A percentile compares a stretch with the other conserved stretches of the same genome.
phyloP scores from a whole-genome alignment of 2,888 invertebrate genomes.

The Pantelozetes paolii region DNA sequence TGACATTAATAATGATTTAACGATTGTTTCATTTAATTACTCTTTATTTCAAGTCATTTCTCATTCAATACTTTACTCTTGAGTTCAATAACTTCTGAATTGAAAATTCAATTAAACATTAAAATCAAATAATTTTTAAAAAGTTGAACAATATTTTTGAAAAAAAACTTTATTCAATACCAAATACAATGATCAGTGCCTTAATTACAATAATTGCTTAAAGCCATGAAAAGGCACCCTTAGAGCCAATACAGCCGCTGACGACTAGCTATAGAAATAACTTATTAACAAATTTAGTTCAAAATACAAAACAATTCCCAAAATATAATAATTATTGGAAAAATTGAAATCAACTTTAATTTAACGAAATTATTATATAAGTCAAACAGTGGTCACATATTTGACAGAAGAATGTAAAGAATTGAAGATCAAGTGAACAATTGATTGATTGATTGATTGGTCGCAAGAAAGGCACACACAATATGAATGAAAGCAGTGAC shows the following conservation, averaged over 20 bases:
- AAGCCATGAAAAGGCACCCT: constrained; percentile 17
- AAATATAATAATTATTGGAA: constrained; percentile 2
- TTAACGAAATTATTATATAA: not conserved
- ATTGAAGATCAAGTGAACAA: not conserved
- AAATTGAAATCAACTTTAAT: constrained; percentile 1
- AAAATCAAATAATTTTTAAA: not conserved
- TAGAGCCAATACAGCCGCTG: constrained; percentile 18
- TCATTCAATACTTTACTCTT: not conserved
- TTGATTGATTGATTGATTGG: constrained; percentile 2
- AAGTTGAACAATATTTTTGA: not conserved
- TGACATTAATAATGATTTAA: not conserved
- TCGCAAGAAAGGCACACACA: constrained; percentile 22
- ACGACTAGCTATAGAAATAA: constrained; percentile 20
- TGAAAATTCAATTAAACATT: not conserved
- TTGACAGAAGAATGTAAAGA: not conserved
- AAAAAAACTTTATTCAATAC: not conserved
- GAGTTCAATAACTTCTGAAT: not conserved
- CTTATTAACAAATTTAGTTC: constrained; percentile 19
- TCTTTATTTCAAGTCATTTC: not conserved
- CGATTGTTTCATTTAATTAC: not conserved
- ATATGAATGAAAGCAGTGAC: not conserved
- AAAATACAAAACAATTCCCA: constrained; percentile 23
- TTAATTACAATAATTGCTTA: constrained; percentile 23
- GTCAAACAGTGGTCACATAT: not conserved
- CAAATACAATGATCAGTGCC: constrained; percentile 21